These are phyloP conservation scores for Dasyurus viverrinus DNA, from an alignment of 2,113 vertebrate species.

Conservation along the genomic window DNA sequence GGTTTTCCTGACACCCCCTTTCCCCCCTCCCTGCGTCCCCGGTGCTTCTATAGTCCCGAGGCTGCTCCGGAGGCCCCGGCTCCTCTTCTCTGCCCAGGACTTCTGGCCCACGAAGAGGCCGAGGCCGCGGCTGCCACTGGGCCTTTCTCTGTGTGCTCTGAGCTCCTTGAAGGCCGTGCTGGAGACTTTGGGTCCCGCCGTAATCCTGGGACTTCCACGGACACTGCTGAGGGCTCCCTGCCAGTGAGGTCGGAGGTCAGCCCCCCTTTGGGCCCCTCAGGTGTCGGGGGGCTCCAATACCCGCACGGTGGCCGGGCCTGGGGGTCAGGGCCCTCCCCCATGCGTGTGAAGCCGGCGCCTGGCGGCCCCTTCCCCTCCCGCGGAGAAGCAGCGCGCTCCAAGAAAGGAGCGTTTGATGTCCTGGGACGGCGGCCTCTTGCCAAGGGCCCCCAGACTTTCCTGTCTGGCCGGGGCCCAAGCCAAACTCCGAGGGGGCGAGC, in stretches of 20 bases:
- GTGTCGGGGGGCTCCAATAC: too few species aligned
- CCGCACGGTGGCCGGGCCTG: too few species aligned
- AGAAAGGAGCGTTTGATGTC: constrained; percentile 58
- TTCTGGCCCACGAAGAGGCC: neutral
- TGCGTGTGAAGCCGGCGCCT: neutral
- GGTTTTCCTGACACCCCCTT: neutral
- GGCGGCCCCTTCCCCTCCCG: neutral
- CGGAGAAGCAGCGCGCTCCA: neutral
- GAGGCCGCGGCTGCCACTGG: neutral
- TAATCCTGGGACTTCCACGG: neutral
- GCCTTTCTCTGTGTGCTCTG: too few species aligned
- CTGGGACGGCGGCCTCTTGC: neutral
- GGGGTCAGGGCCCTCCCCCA: neutral
- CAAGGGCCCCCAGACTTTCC: constrained; percentile 49
- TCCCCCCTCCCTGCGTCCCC: too few species aligned
- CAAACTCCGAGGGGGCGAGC: neutral
- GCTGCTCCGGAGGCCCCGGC: too few species aligned
- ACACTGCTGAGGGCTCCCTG: neutral
- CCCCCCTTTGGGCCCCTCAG: too few species aligned
- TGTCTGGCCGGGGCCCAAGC: constrained; percentile 57
- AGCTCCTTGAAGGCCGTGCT: neutral
- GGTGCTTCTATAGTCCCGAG: too few species aligned
- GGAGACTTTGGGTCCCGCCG: too few species aligned
- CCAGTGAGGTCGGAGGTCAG: too few species aligned
- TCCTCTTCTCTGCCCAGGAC: too few species aligned